phyloP scores from a whole-genome alignment of 2,797 vertebrate species.

The Pseudomugil tenellus region DNA sequence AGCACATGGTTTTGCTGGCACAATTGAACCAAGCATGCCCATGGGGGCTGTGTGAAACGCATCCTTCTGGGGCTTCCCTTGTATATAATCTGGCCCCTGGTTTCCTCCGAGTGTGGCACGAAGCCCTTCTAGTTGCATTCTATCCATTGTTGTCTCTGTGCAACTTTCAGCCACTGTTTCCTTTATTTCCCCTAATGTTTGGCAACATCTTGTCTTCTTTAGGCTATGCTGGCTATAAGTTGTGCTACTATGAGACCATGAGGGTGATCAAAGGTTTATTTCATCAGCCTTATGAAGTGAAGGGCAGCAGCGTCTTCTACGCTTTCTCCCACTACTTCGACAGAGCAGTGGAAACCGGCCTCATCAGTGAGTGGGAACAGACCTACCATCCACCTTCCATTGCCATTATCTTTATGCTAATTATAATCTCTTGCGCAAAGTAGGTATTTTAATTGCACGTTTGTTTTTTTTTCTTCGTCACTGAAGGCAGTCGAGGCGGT shows the following conservation, averaged over 20 bases:
- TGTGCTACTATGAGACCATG: constrained; percentile 93
- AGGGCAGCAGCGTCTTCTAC: constrained; percentile 90
- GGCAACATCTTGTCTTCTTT: constrained; percentile 22
- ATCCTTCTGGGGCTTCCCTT: constrained; percentile 73
- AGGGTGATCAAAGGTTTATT: constrained; percentile 91
- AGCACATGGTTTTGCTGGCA: constrained; percentile 76
- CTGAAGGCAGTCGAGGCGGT: constrained; percentile 91
- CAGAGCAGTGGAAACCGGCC: constrained; percentile 90
- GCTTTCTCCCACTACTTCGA: constrained; percentile 98
- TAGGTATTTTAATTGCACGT: constrained; percentile 43
- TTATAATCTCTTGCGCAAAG: constrained; percentile 49
- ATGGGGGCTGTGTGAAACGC: constrained; percentile 62
- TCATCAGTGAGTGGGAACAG: constrained; percentile 88
- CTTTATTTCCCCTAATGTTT: constrained; percentile 5
- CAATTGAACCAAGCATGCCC: constrained; percentile 52
- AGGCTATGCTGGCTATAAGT: constrained; percentile 93
- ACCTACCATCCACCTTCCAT: constrained; percentile 33
- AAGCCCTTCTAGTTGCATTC: constrained; percentile 33
- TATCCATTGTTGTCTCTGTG: constrained; percentile 22
- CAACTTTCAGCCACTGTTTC: constrained; percentile 36
- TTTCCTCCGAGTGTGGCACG: constrained; percentile 50
- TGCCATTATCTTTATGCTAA: constrained; percentile 38
- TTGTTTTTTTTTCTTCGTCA: constrained; percentile 65
- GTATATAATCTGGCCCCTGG: constrained; percentile 52
- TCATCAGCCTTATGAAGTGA: constrained; percentile 93